phyloP scores from a whole-genome alignment of 37 sponge, comb jelly and placozoan genomes.

The Aphrocallistes beatrix region DNA sequence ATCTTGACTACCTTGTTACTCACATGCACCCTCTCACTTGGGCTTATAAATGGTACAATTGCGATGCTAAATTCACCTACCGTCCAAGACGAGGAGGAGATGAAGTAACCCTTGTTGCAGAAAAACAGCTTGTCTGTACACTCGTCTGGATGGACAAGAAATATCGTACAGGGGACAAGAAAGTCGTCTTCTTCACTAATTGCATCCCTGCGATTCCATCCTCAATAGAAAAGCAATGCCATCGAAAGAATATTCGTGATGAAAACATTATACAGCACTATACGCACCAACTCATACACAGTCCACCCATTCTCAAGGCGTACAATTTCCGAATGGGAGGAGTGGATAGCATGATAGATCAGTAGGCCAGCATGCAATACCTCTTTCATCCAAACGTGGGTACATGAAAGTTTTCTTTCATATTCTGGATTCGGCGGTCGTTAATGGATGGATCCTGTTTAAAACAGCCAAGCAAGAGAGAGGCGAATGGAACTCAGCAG shows the following conservation, averaged over 20 bases:
- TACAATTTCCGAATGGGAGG: background rate
- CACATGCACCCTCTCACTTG: slow-evolving; percentile 13
- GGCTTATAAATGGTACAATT: background rate
- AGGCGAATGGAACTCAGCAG: background rate
- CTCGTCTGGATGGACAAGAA: slow-evolving; percentile 2
- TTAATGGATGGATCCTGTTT: background rate
- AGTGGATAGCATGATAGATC: background rate
- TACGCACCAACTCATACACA: background rate
- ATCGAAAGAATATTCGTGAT: background rate
- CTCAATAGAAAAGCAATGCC: background rate
- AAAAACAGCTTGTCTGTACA: background rate
- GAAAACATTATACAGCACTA: background rate
- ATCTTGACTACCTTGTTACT: background rate
- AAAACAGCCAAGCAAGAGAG: background rate
- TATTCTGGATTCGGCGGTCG: background rate
- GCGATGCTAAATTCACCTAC: background rate
- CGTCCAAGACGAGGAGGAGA: no score
- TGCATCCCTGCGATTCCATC: no score
- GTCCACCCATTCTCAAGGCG: background rate
- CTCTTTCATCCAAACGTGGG: background rate
- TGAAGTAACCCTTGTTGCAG: background rate
- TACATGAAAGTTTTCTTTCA: background rate
- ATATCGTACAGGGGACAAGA: background rate
- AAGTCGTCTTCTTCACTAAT: background rate
- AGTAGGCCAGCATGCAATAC: background rate